These are phyloP conservation scores for Marasmarcha lunaedactyla DNA, from an alignment of 2,888 invertebrate species.

Conservation along the genomic window DNA sequence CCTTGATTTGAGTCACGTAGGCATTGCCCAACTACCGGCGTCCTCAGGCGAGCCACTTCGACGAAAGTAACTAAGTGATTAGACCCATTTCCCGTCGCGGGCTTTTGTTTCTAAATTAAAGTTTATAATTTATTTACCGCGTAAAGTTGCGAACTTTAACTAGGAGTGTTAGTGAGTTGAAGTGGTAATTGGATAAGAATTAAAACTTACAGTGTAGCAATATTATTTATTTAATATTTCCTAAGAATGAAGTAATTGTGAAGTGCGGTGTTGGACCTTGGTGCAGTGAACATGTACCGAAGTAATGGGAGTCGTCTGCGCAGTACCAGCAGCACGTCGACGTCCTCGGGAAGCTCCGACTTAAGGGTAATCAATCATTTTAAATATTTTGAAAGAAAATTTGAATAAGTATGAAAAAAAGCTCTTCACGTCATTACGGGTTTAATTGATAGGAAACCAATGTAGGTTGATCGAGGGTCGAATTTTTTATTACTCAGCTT, in stretches of 20 bases:
- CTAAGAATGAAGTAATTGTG: too few relatives aligned
- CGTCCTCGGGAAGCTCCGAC: conserved; percentile 54
- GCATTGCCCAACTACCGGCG: not conserved
- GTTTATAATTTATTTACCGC: too few relatives aligned
- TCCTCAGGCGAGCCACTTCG: not conserved
- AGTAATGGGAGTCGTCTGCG: conserved; percentile 37
- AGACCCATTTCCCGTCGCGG: too few relatives aligned
- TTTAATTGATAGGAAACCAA: too few relatives aligned
- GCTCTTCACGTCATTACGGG: too few relatives aligned
- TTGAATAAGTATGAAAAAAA: conserved; percentile 14
- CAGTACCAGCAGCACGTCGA: conserved; percentile 42
- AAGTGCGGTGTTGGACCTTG: too few relatives aligned
- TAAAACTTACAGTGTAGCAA: too few relatives aligned
- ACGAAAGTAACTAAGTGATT: not conserved
- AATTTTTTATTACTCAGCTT: too few relatives aligned
- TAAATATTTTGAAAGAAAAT: conserved; percentile 19
- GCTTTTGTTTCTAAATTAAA: too few relatives aligned
- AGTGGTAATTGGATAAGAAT: not conserved
- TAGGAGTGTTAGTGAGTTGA: not conserved
- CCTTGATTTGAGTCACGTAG: conserved; percentile 1
- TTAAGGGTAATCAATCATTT: conserved; percentile 38
- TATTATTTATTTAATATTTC: too few relatives aligned
- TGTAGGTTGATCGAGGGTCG: too few relatives aligned
- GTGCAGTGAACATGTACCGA: not conserved
- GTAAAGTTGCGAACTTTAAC: too few relatives aligned